phyloP scores from a whole-genome alignment of 2,888 invertebrate species.

The Plagodis dolabraria region DNA sequence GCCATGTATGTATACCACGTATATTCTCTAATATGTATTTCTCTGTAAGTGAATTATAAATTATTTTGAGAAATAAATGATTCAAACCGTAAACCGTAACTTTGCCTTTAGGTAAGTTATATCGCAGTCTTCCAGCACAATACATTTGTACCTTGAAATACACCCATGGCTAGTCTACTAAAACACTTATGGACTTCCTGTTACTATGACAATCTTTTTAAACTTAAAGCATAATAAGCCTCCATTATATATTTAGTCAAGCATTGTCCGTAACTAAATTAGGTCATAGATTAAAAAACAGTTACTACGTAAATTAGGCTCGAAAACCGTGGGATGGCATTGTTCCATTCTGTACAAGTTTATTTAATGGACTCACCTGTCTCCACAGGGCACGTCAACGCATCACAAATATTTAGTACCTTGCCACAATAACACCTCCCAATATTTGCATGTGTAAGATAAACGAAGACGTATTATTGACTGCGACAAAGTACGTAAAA shows the following conservation, averaged over 20 bases:
- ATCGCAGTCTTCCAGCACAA: too few species aligned
- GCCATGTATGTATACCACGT: too few species aligned
- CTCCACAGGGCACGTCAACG: constrained; percentile 19
- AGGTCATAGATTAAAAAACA: background rate
- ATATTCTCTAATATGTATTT: too few species aligned
- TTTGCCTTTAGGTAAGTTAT: too few species aligned
- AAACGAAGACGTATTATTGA: background rate
- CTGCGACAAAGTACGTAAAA: constrained; percentile 7
- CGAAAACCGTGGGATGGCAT: constrained; percentile 24
- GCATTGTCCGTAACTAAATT: constrained; percentile 16
- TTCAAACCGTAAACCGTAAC: too few species aligned
- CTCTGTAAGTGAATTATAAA: too few species aligned
- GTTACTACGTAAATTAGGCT: background rate
- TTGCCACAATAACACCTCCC: constrained; percentile 3
- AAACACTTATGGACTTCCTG: too few species aligned
- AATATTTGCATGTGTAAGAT: background rate
- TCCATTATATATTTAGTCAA: constrained; percentile 10
- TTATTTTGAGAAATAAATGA: too few species aligned
- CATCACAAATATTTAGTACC: constrained; percentile 4
- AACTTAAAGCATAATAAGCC: constrained; percentile 6
- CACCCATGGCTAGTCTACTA: too few species aligned
- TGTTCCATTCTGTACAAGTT: constrained; percentile 16
- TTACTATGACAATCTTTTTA: too few species aligned
- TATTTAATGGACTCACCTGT: constrained; percentile 22
- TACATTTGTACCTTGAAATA: too few species aligned